Evolutionary conservation across 2,797 vertebrate species (phyloP).

Genomic region (Hypotaenidia philippensis): DNA sequence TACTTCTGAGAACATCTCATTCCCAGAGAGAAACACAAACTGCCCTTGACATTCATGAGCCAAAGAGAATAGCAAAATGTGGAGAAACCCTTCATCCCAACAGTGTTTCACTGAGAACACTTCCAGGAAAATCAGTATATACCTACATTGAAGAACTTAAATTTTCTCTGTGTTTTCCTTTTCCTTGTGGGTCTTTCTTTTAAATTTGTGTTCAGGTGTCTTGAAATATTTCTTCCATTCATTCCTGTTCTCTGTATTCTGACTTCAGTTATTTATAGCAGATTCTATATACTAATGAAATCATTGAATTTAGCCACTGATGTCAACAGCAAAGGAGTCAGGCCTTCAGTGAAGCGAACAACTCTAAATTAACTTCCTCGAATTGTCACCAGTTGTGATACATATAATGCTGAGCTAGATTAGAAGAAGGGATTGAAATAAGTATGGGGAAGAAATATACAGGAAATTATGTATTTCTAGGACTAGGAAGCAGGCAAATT

Average conservation of each 20-base stretch:
- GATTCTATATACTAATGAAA: not conserved
- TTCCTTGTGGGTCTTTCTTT: not conserved
- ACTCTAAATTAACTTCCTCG: conserved; percentile 12
- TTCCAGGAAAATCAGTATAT: not conserved
- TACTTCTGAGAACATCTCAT: conserved; percentile 22
- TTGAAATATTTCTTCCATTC: not conserved
- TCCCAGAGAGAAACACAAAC: not conserved
- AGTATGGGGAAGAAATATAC: not conserved
- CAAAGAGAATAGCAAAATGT: not conserved
- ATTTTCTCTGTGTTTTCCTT: not conserved
- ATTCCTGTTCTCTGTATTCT: not conserved
- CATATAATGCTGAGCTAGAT: not conserved
- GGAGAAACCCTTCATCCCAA: not conserved
- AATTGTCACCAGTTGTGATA: not conserved
- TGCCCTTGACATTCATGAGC: conserved; percentile 1
- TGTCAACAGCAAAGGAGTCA: not conserved
- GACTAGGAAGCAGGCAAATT: conserved; percentile 20
- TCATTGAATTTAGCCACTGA: not conserved
- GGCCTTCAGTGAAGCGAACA: not conserved
- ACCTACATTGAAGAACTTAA: not conserved
- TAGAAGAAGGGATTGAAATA: conserved; percentile 14
- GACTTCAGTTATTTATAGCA: not conserved
- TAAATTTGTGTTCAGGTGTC: not conserved
- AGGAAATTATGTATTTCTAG: conserved; percentile 32
- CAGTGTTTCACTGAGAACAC: not conserved